Conservation (phyloP, 2,113 vertebrate species). For the Corvus moneduloides region DNA sequence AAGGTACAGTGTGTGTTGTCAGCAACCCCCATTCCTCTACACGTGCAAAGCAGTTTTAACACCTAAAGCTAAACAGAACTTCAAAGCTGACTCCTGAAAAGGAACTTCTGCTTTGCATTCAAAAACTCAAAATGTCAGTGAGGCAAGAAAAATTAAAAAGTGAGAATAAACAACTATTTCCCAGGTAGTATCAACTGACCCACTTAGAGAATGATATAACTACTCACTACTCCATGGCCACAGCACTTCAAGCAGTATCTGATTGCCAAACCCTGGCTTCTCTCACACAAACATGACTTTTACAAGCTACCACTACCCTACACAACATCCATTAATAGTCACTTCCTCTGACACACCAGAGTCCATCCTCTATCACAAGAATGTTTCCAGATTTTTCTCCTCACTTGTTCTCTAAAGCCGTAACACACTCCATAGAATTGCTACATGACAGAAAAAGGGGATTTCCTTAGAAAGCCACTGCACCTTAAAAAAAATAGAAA, state of each 20-base stretch:
- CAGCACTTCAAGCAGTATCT: not conserved
- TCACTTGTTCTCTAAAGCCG: rapidly evolving
- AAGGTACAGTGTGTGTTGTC: not conserved
- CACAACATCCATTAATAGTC: not conserved
- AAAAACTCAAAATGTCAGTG: not conserved
- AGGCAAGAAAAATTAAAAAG: not conserved
- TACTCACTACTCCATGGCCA: not conserved
- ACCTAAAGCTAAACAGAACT: not conserved
- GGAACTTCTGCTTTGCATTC: not conserved
- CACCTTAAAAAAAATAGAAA: not conserved
- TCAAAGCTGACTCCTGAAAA: not conserved
- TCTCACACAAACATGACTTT: not conserved
- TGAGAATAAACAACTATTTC: not conserved
- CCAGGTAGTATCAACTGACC: not conserved
- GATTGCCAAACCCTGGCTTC: not conserved
- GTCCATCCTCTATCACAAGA: not conserved
- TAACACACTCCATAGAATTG: not conserved
- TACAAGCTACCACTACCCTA: not conserved
- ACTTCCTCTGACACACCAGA: not conserved
- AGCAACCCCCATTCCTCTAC: not conserved
- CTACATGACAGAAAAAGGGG: not conserved
- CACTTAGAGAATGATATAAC: not conserved
- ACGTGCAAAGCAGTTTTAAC: not conserved
- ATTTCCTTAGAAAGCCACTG: not conserved
- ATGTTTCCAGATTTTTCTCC: not conserved